Evolutionary conservation across 2,113 vertebrate species (phyloP).

Genomic region (Myiozetetes cayanensis): DNA sequence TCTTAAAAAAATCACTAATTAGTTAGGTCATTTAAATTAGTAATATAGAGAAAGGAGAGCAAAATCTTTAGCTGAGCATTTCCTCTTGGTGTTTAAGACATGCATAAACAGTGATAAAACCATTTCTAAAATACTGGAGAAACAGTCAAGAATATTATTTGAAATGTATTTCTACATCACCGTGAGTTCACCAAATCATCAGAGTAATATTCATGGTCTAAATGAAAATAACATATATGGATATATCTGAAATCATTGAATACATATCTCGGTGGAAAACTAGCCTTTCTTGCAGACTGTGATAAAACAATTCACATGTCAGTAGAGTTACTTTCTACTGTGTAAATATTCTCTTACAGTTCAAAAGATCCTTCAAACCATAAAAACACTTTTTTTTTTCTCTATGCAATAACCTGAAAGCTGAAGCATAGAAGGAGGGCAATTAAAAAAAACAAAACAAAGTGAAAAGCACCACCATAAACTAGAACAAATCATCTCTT

Average conservation of each 20-base stretch:
- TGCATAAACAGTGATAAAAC: background rate
- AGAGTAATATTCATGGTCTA: background rate
- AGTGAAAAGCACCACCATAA: background rate
- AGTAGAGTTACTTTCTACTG: background rate
- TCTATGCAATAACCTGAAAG: background rate
- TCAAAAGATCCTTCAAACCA: background rate
- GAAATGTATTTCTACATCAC: background rate
- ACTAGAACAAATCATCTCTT: background rate
- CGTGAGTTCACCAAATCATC: background rate
- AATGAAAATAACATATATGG: background rate
- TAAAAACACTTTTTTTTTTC: background rate
- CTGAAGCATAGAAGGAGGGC: background rate
- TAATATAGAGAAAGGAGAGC: background rate
- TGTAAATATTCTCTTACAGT: background rate
- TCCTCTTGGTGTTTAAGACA: background rate
- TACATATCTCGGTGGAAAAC: background rate
- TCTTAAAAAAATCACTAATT: background rate
- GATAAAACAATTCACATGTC: background rate
- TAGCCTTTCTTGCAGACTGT: background rate
- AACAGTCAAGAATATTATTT: background rate
- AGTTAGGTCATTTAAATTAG: background rate
- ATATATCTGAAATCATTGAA: background rate
- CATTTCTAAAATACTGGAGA: background rate
- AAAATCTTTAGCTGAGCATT: background rate
- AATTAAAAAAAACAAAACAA: background rate